These are phyloP conservation scores for Montifringilla adamsi DNA, from an alignment of 2,113 vertebrate species.

Conservation along the genomic window DNA sequence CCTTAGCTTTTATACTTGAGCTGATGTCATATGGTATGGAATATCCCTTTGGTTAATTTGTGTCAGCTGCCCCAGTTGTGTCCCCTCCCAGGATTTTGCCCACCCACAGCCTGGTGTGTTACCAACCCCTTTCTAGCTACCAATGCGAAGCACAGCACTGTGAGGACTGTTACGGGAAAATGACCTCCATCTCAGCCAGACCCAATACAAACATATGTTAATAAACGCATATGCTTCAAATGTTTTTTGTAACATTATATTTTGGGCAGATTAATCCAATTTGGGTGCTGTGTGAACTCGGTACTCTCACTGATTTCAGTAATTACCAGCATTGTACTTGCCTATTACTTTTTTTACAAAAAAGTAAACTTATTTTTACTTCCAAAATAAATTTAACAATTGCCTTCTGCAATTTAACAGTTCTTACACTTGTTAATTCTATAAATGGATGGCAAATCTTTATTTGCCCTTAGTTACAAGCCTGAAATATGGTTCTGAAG, in stretches of 20 bases:
- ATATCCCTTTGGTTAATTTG: background rate
- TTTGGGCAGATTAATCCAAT: conserved; percentile 36
- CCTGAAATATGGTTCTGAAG: background rate
- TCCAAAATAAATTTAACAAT: conserved; percentile 49
- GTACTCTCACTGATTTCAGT: background rate
- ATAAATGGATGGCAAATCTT: background rate
- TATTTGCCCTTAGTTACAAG: conserved; percentile 29
- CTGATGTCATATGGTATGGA: background rate
- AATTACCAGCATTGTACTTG: background rate
- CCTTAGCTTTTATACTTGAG: background rate
- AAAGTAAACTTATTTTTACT: conserved; percentile 26
- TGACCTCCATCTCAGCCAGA: background rate
- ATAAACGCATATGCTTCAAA: background rate
- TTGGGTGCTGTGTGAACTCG: background rate
- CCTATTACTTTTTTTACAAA: background rate
- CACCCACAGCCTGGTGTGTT: background rate
- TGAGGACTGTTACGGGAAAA: background rate
- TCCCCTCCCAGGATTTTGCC: background rate
- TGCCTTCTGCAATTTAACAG: background rate
- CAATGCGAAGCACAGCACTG: background rate
- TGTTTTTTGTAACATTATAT: conserved; percentile 2
- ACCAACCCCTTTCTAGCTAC: background rate
- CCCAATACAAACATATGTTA: background rate
- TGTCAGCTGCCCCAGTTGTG: background rate
- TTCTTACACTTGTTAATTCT: conserved; percentile 18